Conservation (phyloP, 2,888 invertebrate genomes). For the Uropetala carovei region DNA sequence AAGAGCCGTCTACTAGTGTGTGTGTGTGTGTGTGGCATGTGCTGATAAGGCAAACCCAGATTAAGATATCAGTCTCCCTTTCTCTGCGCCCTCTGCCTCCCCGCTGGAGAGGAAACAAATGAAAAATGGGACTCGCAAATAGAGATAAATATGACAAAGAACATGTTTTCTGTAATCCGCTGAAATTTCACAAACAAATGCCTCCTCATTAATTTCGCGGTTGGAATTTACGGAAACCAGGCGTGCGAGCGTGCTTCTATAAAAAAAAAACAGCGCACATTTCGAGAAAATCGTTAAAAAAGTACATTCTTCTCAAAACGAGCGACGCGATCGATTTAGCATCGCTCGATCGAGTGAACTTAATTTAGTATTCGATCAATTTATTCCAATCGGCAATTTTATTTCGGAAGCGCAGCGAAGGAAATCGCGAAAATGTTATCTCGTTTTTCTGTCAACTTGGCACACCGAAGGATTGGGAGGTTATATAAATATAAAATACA, state of each 20-base stretch:
- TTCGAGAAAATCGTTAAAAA: not conserved
- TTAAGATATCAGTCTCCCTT: not conserved
- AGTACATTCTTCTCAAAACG: not conserved
- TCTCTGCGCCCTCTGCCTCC: too few species aligned
- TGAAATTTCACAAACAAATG: constrained; percentile 55
- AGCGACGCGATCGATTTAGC: not conserved
- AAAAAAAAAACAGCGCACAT: not conserved
- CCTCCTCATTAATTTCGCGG: constrained; percentile 33
- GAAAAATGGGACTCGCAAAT: constrained; percentile 56
- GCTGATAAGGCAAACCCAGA: constrained; percentile 52
- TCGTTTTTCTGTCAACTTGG: not conserved
- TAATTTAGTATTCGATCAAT: not conserved
- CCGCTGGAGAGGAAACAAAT: constrained; percentile 27
- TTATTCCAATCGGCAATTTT: not conserved
- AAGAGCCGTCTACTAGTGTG: not conserved
- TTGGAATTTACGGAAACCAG: not conserved
- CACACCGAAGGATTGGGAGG: not conserved
- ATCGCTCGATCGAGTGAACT: not conserved
- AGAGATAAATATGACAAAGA: constrained; percentile 62
- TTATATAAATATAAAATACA: not conserved
- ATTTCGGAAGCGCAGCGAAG: not conserved
- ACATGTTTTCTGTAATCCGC: constrained; percentile 54
- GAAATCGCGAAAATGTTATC: not conserved
- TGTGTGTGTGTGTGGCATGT: too few species aligned
- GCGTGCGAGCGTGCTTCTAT: not conserved